A percentile compares a stretch with the other conserved stretches of the same genome.
Conservation (phyloP, 2,888 invertebrate species). For the Hartigia nigra region DNA sequence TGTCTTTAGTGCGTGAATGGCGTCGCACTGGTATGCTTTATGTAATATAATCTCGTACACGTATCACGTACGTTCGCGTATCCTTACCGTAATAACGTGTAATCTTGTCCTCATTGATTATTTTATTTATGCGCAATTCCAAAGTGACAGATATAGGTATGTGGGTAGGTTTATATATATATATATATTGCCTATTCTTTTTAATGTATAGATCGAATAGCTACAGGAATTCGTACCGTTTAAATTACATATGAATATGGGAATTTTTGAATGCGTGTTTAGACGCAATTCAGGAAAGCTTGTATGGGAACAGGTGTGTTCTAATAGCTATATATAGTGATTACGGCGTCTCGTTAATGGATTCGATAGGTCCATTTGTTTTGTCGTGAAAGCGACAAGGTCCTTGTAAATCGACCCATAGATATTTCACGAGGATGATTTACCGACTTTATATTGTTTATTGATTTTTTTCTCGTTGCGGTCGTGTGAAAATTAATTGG, state of each 20-base stretch:
- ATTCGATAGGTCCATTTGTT: conserved; percentile 46
- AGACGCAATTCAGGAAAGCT: neutral
- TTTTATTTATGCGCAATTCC: neutral
- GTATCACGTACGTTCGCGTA: neutral
- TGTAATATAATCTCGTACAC: neutral
- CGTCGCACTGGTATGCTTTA: neutral
- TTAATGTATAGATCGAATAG: too few species aligned
- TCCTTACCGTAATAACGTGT: neutral
- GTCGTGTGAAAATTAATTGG: neutral
- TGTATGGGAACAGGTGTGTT: conserved; percentile 28
- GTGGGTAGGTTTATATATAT: neutral
- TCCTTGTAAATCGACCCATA: conserved; percentile 10
- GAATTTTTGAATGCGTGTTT: neutral
- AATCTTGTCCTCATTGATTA: neutral
- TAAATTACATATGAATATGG: neutral
- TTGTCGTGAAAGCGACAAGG: conserved; percentile 27
- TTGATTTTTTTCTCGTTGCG: neutral
- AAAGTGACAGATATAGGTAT: neutral
- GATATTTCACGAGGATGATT: neutral
- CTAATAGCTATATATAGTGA: conserved; percentile 45
- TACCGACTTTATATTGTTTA: neutral
- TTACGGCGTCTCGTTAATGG: conserved; percentile 38
- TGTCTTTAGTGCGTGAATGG: neutral
- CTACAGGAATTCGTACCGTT: too few species aligned
- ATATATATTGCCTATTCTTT: too few species aligned